Percentiles rank a stretch among this genome's conserved stretches.
These are phyloP conservation scores for Lymantria dispar DNA, from an alignment of 2,888 invertebrate genomes.

Conservation along the genomic window DNA sequence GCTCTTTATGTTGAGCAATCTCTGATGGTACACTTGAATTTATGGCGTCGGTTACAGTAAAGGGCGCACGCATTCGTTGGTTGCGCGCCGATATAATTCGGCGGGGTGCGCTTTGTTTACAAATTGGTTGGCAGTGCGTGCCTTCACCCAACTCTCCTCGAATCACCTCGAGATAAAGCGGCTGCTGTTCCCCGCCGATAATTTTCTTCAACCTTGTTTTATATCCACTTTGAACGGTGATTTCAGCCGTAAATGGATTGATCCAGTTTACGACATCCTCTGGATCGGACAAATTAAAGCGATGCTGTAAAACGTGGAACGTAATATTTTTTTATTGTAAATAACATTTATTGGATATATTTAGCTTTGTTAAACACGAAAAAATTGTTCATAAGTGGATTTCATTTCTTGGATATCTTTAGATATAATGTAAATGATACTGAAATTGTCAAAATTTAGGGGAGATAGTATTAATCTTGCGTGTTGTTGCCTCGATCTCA, in stretches of 20 bases:
- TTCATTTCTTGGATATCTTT: too few species aligned
- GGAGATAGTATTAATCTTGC: too few species aligned
- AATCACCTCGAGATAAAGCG: conserved; percentile 60
- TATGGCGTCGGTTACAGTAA: conserved; percentile 57
- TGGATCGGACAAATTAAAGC: conserved; percentile 26
- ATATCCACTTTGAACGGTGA: conserved; percentile 55
- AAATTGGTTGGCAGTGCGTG: conserved; percentile 73
- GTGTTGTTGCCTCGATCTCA: too few species aligned
- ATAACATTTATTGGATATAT: too few species aligned
- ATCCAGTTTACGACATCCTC: conserved; percentile 51
- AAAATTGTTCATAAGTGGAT: too few species aligned
- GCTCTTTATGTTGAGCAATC: conserved; percentile 50
- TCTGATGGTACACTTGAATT: conserved; percentile 64
- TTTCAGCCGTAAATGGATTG: conserved; percentile 59
- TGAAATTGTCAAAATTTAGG: too few species aligned
- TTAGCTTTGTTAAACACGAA: too few species aligned
- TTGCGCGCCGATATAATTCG: conserved; percentile 62
- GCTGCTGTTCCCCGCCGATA: conserved; percentile 57
- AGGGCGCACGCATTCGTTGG: conserved; percentile 50
- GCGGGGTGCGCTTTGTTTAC: conserved; percentile 75
- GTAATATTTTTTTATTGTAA: too few species aligned
- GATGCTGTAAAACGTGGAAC: conserved; percentile 5
- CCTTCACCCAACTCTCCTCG: conserved; percentile 42
- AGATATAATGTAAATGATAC: too few species aligned
- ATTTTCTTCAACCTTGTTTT: conserved; percentile 67